These are phyloP conservation scores for human DNA, from an alignment of 2,113 vertebrate species.

Conservation along the genomic window GRCh38 chr6:69613501-69614000, in stretches of 20 bases:
- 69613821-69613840: neutral
- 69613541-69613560: neutral
- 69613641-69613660: neutral
- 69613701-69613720: neutral
- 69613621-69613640: neutral
- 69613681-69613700: neutral
- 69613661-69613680: neutral
- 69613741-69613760: neutral
- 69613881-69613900: neutral
- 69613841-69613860: neutral
- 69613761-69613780: neutral
- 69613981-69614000: neutral
- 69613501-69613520: constrained; percentile 9
- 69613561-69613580: neutral
- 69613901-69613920: neutral
- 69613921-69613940: neutral
- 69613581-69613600: neutral
- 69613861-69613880: neutral
- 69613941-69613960: neutral
- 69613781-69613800: neutral
- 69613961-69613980: neutral
- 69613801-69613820: neutral
- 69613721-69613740: neutral
- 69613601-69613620: neutral
- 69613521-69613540: neutral